Evolutionary conservation across 2,113 vertebrate genomes (phyloP).

Genomic region (Ptyas mucosa): DNA sequence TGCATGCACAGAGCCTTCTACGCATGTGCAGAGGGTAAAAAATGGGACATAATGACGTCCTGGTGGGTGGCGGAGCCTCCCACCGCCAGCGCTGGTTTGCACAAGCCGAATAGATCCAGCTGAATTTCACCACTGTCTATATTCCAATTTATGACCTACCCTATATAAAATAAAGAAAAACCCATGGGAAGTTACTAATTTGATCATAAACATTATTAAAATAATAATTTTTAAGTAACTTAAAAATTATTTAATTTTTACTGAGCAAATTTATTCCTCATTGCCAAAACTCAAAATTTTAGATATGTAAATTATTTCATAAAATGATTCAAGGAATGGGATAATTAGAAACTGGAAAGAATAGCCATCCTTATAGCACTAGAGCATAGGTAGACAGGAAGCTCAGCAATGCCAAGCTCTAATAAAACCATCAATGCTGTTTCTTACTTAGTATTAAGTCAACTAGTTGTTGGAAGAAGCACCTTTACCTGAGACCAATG

Average conservation of each 20-base stretch:
- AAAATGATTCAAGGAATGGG: not conserved
- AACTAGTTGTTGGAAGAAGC: not conserved
- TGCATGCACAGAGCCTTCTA: no score
- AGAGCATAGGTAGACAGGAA: not conserved
- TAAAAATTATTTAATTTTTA: no score
- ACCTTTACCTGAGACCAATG: conserved; percentile 84
- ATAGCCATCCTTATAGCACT: not conserved
- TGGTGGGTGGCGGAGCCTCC: no score
- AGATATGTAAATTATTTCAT: not conserved
- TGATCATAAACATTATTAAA: not conserved
- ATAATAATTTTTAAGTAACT: not conserved
- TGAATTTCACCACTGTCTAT: not conserved
- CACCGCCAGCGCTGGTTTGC: no score
- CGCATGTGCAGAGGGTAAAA: no score
- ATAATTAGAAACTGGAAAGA: not conserved
- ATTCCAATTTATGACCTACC: not conserved
- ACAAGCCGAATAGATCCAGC: no score
- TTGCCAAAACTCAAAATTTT: not conserved
- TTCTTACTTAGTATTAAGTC: not conserved
- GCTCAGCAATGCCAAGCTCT: not conserved
- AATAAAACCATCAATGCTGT: not conserved
- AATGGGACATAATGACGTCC: no score
- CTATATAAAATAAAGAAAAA: not conserved
- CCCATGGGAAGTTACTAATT: not conserved
- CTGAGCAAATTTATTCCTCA: not conserved